These are phyloP conservation scores for Carassius carassius DNA, from an alignment of 2,113 vertebrate species.

Conservation along the genomic window DNA sequence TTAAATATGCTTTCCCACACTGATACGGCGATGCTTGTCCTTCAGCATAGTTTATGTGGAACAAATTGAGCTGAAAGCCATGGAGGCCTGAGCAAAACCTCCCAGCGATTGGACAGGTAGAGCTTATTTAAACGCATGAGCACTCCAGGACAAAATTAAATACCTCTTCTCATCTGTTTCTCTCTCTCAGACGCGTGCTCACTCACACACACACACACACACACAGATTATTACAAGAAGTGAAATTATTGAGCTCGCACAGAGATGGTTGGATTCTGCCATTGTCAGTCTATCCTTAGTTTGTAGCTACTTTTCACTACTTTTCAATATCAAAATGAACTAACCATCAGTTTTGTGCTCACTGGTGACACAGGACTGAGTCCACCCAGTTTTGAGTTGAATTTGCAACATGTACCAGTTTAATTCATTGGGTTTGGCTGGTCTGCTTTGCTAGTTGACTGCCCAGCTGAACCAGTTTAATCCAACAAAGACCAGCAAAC, in stretches of 20 bases:
- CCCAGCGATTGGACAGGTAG: conserved; percentile 53
- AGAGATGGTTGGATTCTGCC: conserved; percentile 18
- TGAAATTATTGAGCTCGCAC: conserved; percentile 19
- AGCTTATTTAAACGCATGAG: conserved; percentile 65
- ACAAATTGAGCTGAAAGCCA: conserved; percentile 57
- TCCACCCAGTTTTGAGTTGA: neutral
- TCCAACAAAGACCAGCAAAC: neutral
- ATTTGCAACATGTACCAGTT: neutral
- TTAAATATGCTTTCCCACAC: conserved; percentile 43
- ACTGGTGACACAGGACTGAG: no score
- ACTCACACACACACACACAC: neutral
- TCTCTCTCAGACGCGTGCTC: neutral
- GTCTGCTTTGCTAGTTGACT: no score
- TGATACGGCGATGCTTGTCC: conserved; percentile 50
- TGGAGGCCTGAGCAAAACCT: conserved; percentile 57
- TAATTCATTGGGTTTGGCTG: neutral
- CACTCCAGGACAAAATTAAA: conserved; percentile 66
- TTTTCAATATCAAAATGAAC: no score
- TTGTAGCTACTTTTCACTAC: neutral
- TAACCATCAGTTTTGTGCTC: no score
- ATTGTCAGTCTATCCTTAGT: neutral
- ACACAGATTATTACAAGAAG: conserved; percentile 26
- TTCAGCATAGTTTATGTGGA: conserved; percentile 67
- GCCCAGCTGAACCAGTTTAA: no score
- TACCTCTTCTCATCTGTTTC: conserved; percentile 53